Base-by-base conservation (phyloP, 2,888 invertebrate species). In the Drosophila antonietae region DNA sequence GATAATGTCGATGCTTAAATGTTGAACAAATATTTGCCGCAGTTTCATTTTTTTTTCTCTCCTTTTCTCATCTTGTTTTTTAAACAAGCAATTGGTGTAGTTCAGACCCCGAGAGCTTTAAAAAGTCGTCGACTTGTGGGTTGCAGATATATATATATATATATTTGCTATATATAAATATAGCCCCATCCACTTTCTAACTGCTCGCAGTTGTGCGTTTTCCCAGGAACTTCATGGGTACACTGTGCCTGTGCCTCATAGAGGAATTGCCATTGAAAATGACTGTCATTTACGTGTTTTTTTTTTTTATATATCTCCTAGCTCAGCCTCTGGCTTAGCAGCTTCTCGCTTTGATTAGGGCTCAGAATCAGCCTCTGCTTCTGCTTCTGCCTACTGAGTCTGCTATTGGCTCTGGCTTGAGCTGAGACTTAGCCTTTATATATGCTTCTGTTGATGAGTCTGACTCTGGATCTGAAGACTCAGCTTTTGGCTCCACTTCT, bases 1-100 rank as follows among this genome's bases (percentile, higher is more conserved):
- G 73, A 71, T 69, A 80, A 78, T 78, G 78, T 76, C 73, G 76
- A 73, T 78, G 65, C 77, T 80, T 80, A 80, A 80, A 80, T 77
- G 81, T 80, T 80, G 67, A 71, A 77, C 81, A 80, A 80, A 80
- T 80, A 80, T 81, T 80, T 77, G 81, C 51, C 61, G 66, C 62
- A 70, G 62, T 31, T 59, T 67, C 60, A 15, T 18, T 61, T 53
- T 59, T 64, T 39, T 39, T 46, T 20, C 12, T 28, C 12, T 28
- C 7, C 8, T 8, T 15, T 43, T 43, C 8, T 44, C 14, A 18
- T 59, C 61, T 49, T 39, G 9, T 49, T 47, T 84, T 88, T 84
- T 80, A 83, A 83, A 75, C 81, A 80, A 78, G 83, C 83, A 82
- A 80, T 88, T 88, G 75, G 69, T 82, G 69, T 80, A 72, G 88